Evolutionary conservation across 2,888 invertebrate species (phyloP), one percentile per base, ranked within the genome.

Genomic region (Theretra japonica): DNA sequence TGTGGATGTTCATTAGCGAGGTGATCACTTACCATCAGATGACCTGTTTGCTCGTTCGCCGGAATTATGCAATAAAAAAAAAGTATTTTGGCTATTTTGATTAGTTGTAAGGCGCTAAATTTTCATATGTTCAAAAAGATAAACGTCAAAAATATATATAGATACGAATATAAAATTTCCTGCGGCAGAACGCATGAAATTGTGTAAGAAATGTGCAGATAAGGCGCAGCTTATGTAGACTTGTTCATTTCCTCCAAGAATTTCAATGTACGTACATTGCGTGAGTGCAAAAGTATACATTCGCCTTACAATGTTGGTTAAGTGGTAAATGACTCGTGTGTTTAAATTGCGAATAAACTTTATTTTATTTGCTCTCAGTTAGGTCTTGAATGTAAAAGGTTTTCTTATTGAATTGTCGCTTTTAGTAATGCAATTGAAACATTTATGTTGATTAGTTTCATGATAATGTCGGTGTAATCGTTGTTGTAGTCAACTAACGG

Each of bases 181-280:
- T 25, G 25, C 25, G 11, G 25, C 59, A 30, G 30, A 70, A 41
- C 58, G 19, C 25, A 70, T 25, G 50, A 60, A 60, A 60, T 70
- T 19, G 41, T 60, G 48, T 60, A 60, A 50, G 60, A 70, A 70
- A n/a, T 50, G n/a, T 25, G 50, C 15, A 70, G 59, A 70, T 70
- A 70, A 70, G 59, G 28, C 21, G 50, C 28, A 70, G 33, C 57
- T 69, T 69, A 41, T 11, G 33, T 41, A 69, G 57, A 28, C 70
- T 62, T 41, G 62, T 62, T 70, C 70, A 30, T 70, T 70, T 70
- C 70, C 50, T 70, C 60, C 21, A 41, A 70, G 60, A 23, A 59
- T 70, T 56, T 60, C 70, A 70, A 25, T 70, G 70, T 60, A 69
- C 56, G 30, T 56, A 70, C 62, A 70, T 41, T 62, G 62, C 15